These are phyloP conservation scores for Lepidurus apus DNA, from an alignment of 1,140 invertebrate species.

Conservation along the genomic window DNA sequence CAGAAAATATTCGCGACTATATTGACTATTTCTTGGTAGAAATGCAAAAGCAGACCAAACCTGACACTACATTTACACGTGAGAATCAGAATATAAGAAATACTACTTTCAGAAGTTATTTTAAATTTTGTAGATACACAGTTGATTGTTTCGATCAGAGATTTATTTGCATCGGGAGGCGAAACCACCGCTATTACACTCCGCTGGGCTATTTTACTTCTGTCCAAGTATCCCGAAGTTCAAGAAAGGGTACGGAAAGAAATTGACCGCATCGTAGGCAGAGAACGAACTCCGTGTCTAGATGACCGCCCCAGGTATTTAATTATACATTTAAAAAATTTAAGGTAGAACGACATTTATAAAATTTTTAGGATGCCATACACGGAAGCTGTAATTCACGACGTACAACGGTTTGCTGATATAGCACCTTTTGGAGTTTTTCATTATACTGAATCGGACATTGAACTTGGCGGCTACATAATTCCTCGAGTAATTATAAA, in stretches of 20 bases:
- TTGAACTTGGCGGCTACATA: constrained; percentile 10
- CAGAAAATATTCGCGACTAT: constrained; percentile 63
- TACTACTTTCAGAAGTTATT: neutral
- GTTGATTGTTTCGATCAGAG: constrained; percentile 12
- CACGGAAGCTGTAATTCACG: constrained; percentile 27
- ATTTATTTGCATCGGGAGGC: constrained; percentile 32
- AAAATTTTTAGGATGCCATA: constrained; percentile 19
- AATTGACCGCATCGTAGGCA: constrained; percentile 42
- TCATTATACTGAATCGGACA: neutral
- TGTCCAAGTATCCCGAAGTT: constrained; percentile 41
- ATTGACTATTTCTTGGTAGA: constrained; percentile 75
- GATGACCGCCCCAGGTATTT: constrained; percentile 35
- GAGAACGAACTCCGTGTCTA: constrained; percentile 38
- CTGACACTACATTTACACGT: constrained; percentile 33
- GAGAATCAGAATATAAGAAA: neutral
- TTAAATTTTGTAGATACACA: neutral
- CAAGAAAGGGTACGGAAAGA: constrained; percentile 42
- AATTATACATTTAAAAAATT: neutral
- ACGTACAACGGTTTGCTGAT: constrained; percentile 28
- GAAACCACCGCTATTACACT: constrained; percentile 44
- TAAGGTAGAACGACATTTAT: too few species aligned
- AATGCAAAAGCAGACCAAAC: constrained; percentile 36
- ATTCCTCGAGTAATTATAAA: neutral
- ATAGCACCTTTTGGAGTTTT: constrained; percentile 26
- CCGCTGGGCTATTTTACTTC: constrained; percentile 42